Evolutionary conservation across 2,888 invertebrate species (phyloP).

Genomic region (Branchinecta sandiegonensis): DNA sequence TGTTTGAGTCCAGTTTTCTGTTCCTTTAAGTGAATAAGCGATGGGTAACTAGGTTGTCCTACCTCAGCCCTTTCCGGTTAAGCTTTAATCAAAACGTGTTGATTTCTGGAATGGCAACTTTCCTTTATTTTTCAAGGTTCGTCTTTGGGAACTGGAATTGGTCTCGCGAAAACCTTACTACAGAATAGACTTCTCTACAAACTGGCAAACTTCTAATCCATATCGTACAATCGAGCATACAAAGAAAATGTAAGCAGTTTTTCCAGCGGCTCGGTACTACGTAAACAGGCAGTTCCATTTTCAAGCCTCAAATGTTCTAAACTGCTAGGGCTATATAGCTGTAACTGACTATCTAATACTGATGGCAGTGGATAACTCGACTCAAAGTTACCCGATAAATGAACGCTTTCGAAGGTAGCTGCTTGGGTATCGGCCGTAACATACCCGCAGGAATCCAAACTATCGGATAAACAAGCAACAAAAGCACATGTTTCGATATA

Average conservation of each 20-base stretch:
- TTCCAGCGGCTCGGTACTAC: background rate
- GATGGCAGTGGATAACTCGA: background rate
- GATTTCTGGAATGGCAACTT: too few species aligned
- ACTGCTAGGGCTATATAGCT: background rate
- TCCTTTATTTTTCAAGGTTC: too few species aligned
- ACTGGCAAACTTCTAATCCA: background rate
- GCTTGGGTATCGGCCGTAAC: background rate
- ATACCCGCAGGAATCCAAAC: background rate
- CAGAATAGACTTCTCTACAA: too few species aligned
- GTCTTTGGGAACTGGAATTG: too few species aligned
- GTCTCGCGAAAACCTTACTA: too few species aligned
- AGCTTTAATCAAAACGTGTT: too few species aligned
- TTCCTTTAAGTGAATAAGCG: too few species aligned
- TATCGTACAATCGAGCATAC: background rate
- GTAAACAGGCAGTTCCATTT: background rate
- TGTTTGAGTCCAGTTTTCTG: too few species aligned
- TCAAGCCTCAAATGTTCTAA: background rate
- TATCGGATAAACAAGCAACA: background rate
- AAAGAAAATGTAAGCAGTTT: conserved; percentile 8
- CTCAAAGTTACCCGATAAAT: background rate
- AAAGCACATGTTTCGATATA: conserved; percentile 13
- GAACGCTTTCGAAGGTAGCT: background rate
- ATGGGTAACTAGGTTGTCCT: too few species aligned
- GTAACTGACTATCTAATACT: background rate
- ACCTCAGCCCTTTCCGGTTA: too few species aligned